Conservation (phyloP, 1,140 invertebrate genomes). For the Pantala flavescens region DNA sequence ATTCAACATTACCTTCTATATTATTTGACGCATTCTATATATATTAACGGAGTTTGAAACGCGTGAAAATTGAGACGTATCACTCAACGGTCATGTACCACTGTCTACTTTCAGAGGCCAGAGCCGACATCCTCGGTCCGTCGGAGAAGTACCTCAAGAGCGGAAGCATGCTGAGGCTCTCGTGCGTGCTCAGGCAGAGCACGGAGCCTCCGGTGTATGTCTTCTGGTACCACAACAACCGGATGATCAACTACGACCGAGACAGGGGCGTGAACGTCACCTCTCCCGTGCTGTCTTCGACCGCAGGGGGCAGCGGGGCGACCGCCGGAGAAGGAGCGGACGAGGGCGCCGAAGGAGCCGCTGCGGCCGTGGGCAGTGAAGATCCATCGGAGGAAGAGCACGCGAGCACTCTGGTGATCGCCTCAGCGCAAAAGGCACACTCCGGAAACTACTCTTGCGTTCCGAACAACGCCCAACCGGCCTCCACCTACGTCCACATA, state of each 20-base stretch:
- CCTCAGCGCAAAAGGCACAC: slow-evolving; percentile 53
- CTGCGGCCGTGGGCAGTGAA: slow-evolving; percentile 62
- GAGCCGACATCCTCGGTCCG: slow-evolving; percentile 71
- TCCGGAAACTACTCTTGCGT: slow-evolving; percentile 82
- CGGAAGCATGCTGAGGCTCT: slow-evolving; percentile 66
- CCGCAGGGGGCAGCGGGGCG: neutral
- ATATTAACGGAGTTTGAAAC: too few species aligned
- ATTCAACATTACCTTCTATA: too few species aligned
- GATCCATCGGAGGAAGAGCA: slow-evolving; percentile 37
- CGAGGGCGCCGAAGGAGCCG: neutral
- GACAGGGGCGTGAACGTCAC: slow-evolving; percentile 74
- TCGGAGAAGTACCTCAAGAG: slow-evolving; percentile 76
- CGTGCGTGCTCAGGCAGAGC: slow-evolving; percentile 67
- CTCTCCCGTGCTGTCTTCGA: neutral
- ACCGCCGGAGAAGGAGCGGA: slow-evolving; percentile 42
- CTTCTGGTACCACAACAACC: slow-evolving; percentile 83
- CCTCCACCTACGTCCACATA: slow-evolving; percentile 74
- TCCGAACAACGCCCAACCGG: slow-evolving; percentile 72
- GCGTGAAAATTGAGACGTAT: too few species aligned
- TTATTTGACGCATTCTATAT: too few species aligned
- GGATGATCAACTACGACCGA: slow-evolving; percentile 81
- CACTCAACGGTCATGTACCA: neutral
- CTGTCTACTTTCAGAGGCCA: slow-evolving; percentile 57
- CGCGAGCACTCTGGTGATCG: slow-evolving; percentile 51
- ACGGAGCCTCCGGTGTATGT: slow-evolving; percentile 73